These are phyloP conservation scores for Coelinius sp. DNA, from an alignment of 2,888 invertebrate genomes.

Conservation along the genomic window DNA sequence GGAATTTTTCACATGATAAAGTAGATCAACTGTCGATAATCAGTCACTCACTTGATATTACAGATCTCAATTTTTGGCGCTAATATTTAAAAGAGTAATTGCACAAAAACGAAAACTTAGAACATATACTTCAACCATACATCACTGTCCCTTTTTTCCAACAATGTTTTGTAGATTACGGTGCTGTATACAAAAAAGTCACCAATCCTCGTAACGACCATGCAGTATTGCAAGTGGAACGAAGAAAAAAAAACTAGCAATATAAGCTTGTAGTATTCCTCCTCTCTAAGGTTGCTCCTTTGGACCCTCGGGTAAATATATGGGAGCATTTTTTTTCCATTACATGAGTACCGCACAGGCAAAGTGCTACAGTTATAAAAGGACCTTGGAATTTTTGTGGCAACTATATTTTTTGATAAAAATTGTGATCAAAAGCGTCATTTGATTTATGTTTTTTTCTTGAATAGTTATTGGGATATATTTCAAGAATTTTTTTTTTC, in stretches of 20 bases:
- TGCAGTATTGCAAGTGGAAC: not conserved
- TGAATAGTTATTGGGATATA: not conserved
- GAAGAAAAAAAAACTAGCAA: slow-evolving; percentile 26
- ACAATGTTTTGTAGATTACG: not conserved
- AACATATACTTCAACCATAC: not conserved
- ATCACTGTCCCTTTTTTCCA: not conserved
- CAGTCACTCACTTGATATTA: too few relatives aligned
- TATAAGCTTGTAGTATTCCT: not conserved
- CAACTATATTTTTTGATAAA: slow-evolving; percentile 16
- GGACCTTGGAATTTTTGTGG: slow-evolving; percentile 6
- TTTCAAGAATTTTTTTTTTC: too few relatives aligned
- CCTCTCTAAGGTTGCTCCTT: not conserved
- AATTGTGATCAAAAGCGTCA: slow-evolving; percentile 3
- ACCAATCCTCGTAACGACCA: slow-evolving; percentile 11
- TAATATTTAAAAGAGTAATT: too few relatives aligned
- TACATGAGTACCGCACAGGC: not conserved
- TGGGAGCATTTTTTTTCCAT: slow-evolving; percentile 23
- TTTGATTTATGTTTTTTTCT: not conserved
- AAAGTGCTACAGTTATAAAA: slow-evolving; percentile 18
- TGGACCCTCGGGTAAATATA: slow-evolving; percentile 7
- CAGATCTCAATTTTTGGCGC: too few relatives aligned
- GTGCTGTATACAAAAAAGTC: not conserved
- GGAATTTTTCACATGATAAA: too few relatives aligned
- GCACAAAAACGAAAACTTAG: slow-evolving; percentile 20
- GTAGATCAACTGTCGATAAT: too few relatives aligned